Conservation (phyloP, 1,140 invertebrate genomes). For the Atta cephalotes region DNA sequence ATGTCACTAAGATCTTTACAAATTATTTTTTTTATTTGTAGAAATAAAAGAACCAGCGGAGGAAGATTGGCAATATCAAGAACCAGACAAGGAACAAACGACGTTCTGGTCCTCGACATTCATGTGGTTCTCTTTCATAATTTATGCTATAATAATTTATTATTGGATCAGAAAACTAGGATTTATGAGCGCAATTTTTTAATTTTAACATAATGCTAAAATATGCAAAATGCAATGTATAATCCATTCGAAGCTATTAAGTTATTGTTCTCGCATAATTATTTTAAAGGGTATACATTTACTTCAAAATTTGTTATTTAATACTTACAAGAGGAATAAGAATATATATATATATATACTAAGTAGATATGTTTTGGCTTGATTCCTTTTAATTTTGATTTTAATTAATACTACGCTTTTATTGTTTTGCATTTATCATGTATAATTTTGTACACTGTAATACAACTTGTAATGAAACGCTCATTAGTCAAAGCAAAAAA, state of each 20-base stretch:
- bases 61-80: slow-evolving; percentile 78
- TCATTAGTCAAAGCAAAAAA: not conserved
- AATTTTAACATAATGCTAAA: not conserved
- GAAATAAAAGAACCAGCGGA: slow-evolving; percentile 46
- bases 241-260: not conserved
- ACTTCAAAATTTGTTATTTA: not conserved
- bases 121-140: slow-evolving; percentile 50
- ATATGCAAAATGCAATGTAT: not conserved
- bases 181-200: not conserved
- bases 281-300: not conserved
- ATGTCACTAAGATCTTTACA: not conserved
- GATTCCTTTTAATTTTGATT: not conserved
- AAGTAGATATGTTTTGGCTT: not conserved
- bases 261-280: not conserved
- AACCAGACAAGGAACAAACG: slow-evolving; percentile 62
- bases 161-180: slow-evolving; percentile 60
- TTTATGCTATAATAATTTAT: slow-evolving; percentile 77
- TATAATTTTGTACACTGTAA: not conserved
- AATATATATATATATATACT: not conserved
- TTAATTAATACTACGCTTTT: not conserved
- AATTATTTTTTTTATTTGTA: not conserved
- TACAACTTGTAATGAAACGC: not conserved
- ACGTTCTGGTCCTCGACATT: slow-evolving; percentile 57
- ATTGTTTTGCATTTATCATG: not conserved
- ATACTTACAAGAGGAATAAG: not conserved